Conservation (phyloP, 2,113 vertebrate species). For the Podarcis raffonei region DNA sequence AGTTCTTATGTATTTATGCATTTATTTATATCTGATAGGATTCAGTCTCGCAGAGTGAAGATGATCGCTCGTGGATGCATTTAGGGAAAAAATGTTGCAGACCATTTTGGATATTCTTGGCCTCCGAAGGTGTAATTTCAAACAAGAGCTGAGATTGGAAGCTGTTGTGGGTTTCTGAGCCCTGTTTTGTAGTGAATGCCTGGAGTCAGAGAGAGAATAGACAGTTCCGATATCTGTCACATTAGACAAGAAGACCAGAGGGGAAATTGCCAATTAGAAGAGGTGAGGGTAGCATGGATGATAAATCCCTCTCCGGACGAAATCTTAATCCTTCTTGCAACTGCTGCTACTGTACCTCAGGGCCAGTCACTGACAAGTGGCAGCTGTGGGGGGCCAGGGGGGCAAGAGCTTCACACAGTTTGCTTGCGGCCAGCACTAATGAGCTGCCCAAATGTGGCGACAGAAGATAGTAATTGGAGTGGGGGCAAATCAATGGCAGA, state of each 20-base stretch:
- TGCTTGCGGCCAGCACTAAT: conserved; percentile 63
- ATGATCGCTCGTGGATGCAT: background rate
- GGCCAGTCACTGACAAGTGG: conserved; percentile 43
- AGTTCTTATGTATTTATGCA: background rate
- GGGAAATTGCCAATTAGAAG: conserved; percentile 49
- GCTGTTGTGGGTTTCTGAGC: conserved; percentile 47
- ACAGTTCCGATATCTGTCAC: conserved; percentile 44
- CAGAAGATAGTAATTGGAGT: conserved; percentile 18
- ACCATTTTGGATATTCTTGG: conserved; percentile 26
- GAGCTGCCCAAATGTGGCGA: conserved; percentile 58
- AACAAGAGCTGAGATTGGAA: background rate
- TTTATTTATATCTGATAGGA: background rate
- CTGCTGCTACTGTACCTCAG: conserved; percentile 25
- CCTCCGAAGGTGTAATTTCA: conserved; percentile 20
- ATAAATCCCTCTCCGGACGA: background rate
- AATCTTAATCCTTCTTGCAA: conserved; percentile 39
- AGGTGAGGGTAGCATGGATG: background rate
- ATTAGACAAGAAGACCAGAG: conserved; percentile 34
- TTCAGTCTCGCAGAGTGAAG: background rate
- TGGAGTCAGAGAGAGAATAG: conserved; percentile 21
- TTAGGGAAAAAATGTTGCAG: accelerated
- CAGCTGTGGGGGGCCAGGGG: background rate
- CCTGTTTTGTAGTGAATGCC: background rate
- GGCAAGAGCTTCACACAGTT: background rate
- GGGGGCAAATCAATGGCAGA: conserved; percentile 40